Evolutionary conservation across 2,888 invertebrate genomes (phyloP).

Genomic region (Hypsopygia costalis): DNA sequence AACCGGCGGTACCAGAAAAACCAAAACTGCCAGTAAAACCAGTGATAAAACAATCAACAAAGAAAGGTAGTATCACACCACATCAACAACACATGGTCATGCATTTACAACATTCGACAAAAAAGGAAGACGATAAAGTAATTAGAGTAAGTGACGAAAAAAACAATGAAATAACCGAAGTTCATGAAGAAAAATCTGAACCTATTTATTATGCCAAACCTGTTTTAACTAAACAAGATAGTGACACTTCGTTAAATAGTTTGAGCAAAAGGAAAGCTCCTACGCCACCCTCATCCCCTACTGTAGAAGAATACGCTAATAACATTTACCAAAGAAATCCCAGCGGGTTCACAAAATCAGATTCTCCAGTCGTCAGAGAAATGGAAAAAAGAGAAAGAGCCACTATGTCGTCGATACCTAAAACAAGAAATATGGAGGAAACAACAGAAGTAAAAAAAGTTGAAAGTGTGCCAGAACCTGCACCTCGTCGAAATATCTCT

Average conservation of each 20-base stretch:
- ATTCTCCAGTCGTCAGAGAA: conserved; percentile 86
- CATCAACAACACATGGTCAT: conserved; percentile 73
- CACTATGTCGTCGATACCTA: conserved; percentile 43
- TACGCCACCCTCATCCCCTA: conserved; percentile 83
- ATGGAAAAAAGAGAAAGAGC: conserved; percentile 88
- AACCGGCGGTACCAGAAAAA: conserved; percentile 86
- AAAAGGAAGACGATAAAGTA: conserved; percentile 48
- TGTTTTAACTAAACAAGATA: conserved; percentile 78
- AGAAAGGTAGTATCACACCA: conserved; percentile 51
- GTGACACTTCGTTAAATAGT: conserved; percentile 75
- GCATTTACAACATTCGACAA: conserved; percentile 74
- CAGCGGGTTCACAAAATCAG: conserved; percentile 77
- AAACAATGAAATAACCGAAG: conserved; percentile 59
- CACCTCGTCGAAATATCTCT: conserved; percentile 85
- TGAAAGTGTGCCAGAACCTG: conserved; percentile 81
- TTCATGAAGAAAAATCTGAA: conserved; percentile 60
- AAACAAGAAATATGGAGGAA: conserved; percentile 50
- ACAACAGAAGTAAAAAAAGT: conserved; percentile 45
- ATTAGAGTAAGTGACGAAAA: conserved; percentile 53
- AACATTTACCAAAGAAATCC: conserved; percentile 82
- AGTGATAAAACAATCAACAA: conserved; percentile 73
- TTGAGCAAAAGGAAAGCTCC: conserved; percentile 88
- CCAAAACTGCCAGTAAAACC: conserved; percentile 82
- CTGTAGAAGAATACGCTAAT: conserved; percentile 69
- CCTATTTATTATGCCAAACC: conserved; percentile 69